A percentile compares a stretch with the other conserved stretches of the same genome.
These are phyloP conservation scores for Dasyornis broadbenti DNA, from an alignment of 2,113 vertebrate species.

Conservation along the genomic window DNA sequence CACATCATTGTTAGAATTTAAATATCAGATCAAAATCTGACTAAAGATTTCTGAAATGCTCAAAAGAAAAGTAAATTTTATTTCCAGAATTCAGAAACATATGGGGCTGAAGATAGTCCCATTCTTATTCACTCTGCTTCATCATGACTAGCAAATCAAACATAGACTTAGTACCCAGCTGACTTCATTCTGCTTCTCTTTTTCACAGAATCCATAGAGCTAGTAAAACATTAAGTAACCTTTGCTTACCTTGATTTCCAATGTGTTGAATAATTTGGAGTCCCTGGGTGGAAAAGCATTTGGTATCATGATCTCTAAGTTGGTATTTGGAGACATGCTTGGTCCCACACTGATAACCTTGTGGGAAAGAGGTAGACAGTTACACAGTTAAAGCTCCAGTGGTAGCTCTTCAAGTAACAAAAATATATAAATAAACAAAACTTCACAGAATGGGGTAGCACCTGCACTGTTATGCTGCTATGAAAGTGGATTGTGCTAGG, in stretches of 20 bases:
- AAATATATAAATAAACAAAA: neutral
- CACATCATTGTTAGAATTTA: neutral
- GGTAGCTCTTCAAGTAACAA: neutral
- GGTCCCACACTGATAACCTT: slow-evolving; percentile 89
- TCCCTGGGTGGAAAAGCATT: slow-evolving; percentile 78
- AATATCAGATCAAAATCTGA: neutral
- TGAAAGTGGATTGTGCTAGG: neutral
- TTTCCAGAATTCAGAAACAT: neutral
- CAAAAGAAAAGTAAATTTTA: neutral
- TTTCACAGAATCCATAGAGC: neutral
- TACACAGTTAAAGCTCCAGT: neutral
- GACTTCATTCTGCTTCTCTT: neutral
- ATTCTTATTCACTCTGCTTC: neutral
- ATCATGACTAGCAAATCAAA: neutral
- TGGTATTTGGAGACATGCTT: slow-evolving; percentile 80
- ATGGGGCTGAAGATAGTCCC: neutral
- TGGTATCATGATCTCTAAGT: slow-evolving; percentile 80
- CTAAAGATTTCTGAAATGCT: neutral
- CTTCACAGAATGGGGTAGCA: neutral
- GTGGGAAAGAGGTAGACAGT: neutral
- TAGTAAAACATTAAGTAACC: neutral
- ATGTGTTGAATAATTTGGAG: slow-evolving; percentile 78
- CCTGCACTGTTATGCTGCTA: neutral
- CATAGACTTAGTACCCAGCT: neutral
- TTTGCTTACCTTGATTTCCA: slow-evolving; percentile 83